These are phyloP conservation scores for Solenopsis invicta DNA, from an alignment of 1,140 invertebrate species.

Conservation along the genomic window DNA sequence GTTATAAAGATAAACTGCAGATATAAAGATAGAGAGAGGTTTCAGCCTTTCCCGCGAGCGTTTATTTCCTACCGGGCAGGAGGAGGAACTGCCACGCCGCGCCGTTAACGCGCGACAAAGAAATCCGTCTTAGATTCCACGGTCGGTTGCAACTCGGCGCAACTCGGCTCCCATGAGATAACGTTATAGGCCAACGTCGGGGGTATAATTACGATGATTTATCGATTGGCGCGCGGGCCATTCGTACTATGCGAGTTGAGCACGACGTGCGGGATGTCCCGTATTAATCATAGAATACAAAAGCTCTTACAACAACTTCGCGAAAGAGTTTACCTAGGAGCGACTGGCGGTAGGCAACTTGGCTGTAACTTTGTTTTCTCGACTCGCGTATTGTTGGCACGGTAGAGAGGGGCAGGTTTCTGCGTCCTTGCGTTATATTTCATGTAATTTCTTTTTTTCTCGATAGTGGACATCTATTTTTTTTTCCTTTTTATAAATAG, in stretches of 20 bases:
- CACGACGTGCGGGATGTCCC: constrained; percentile 58
- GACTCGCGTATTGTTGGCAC: constrained; percentile 17
- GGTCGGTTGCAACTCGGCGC: constrained; percentile 15
- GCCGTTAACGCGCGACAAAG: constrained; percentile 45
- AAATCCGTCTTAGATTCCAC: constrained; percentile 55
- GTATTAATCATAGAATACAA: constrained; percentile 63
- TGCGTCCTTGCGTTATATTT: not conserved
- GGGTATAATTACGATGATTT: constrained; percentile 59
- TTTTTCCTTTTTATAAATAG: not conserved
- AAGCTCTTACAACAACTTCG: constrained; percentile 46
- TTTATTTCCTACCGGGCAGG: not conserved
- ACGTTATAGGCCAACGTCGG: constrained; percentile 56
- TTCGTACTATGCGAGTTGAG: constrained; percentile 49
- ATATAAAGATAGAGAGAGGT: constrained; percentile 34
- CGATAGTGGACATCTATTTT: not conserved
- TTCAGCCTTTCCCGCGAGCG: not conserved
- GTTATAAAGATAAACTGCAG: constrained; percentile 69
- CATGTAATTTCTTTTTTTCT: not conserved
- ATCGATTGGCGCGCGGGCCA: constrained; percentile 52
- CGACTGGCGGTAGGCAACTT: constrained; percentile 32
- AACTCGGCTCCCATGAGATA: constrained; percentile 46
- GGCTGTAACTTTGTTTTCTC: constrained; percentile 49
- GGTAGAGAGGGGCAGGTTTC: not conserved
- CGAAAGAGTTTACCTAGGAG: constrained; percentile 57
- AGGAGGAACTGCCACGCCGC: not conserved